Base-by-base conservation (phyloP, 1,140 invertebrate genomes). In the Sweltsa coloradensis region DNA sequence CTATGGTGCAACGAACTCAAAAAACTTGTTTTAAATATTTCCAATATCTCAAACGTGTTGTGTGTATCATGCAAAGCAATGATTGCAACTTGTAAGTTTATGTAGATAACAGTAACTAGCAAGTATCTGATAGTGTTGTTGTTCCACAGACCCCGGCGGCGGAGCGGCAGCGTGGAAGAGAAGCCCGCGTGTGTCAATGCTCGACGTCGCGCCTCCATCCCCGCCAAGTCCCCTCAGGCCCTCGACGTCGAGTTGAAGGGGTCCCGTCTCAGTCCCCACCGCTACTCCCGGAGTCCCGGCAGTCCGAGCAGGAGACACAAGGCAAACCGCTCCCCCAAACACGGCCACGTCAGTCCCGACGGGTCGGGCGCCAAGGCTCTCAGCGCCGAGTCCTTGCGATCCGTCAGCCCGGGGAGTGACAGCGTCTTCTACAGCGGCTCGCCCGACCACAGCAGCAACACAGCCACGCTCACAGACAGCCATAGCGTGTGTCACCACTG, bases 361-460 rank as follows among this genome's bases (percentile, higher is more conserved):
- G 45, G 54, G 41, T 55, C 64, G 21, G 65, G 76, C 57, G 69
- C 85, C 21, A 88, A 88, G 64, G 84, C 85, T n/a, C 64, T 86
- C 39, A 89, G 85, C 54, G 84, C 84, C 25, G 85, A 89, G 63
- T 88, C 84, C 1, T 62, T 89, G 42, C 73, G 85, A 46, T 88
- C 85, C 3, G 83, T 85, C 43, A 88, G 85, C 58, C 86, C 86
- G 11, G 85, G 86, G 11, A 89, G 85, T 53, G 87, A 89, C 62
- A 88, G 83, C 46, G 86, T 90, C 18, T 90, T 90, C 63, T 88
- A 89, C 62, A 85, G 83, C 58, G 85, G 87, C 45, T 48, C 49
- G 1, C 34, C 26, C 7, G 49, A 51, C 41, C 65, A 63, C 11
- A 70, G 79, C 72, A 53, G 79, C 72, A 51, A 46, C 29, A 51